Conservation (phyloP, 2,888 invertebrate species). For the Acrocera orbiculus region DNA sequence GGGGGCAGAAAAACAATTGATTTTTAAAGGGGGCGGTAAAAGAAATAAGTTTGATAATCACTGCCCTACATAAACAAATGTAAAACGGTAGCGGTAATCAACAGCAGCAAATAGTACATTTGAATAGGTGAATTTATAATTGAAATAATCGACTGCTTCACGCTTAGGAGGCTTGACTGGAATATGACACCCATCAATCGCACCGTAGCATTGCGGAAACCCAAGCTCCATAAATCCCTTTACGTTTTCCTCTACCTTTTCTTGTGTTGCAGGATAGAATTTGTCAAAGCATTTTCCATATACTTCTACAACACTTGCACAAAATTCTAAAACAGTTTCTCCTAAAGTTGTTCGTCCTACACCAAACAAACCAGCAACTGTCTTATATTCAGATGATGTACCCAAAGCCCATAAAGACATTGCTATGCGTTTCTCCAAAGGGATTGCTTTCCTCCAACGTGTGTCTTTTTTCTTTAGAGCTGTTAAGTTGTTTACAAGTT, state of each 20-base stretch:
- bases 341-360: neutral
- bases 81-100: too few species aligned
- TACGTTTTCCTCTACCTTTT: neutral
- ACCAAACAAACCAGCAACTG: neutral
- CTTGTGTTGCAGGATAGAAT: neutral
- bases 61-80: too few species aligned
- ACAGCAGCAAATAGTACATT: too few species aligned
- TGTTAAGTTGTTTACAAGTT: neutral
- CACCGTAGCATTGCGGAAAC: neutral
- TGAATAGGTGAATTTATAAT: too few species aligned
- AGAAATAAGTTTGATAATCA: too few species aligned
- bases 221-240: neutral
- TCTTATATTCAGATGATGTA: constrained; percentile 2
- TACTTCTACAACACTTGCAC: neutral
- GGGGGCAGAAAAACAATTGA: too few species aligned
- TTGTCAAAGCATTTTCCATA: neutral
- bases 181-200: too few species aligned
- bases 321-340: neutral
- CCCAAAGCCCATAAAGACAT: neutral
- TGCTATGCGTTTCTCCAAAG: neutral
- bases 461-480: neutral
- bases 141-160: too few species aligned
- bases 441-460: neutral
- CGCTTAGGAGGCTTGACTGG: too few species aligned
- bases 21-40: too few species aligned